A percentile compares a stretch with the other conserved stretches of the same genome.
Evolutionary conservation across 2,113 vertebrate genomes (phyloP).

Genomic region (Sander vitreus): DNA sequence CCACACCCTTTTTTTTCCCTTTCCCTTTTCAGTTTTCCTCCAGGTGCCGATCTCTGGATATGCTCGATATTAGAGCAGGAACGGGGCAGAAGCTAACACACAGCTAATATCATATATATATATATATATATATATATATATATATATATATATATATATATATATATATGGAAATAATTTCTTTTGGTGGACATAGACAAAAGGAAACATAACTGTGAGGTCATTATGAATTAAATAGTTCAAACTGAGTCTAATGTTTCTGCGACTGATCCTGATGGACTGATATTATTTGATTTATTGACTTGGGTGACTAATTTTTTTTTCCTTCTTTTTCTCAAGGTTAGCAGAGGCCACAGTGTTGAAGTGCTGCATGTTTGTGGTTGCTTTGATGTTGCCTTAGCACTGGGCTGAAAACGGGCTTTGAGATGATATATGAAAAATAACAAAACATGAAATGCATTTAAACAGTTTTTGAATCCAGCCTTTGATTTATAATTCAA

Average conservation of each 20-base stretch:
- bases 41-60: slow-evolving; percentile 79
- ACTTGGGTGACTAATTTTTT: slow-evolving; percentile 39
- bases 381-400: slow-evolving; percentile 21
- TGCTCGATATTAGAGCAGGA: slow-evolving; percentile 82
- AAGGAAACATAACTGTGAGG: slow-evolving; percentile 72
- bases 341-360: slow-evolving; percentile 67
- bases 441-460: neutral
- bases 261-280: slow-evolving; percentile 67
- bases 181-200: slow-evolving; percentile 65
- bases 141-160: too few relatives aligned
- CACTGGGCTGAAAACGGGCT: neutral
- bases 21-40: slow-evolving; percentile 70
- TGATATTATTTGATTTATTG: slow-evolving; percentile 77
- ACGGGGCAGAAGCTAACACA: slow-evolving; percentile 67
- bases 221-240: slow-evolving; percentile 83
- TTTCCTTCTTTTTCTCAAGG: slow-evolving; percentile 36
- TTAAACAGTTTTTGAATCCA: slow-evolving; percentile 27
- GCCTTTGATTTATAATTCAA: slow-evolving; percentile 60
- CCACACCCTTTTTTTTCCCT: slow-evolving; percentile 70
- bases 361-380: slow-evolving; percentile 36
- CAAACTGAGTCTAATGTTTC: slow-evolving; percentile 65
- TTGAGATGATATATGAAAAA: neutral
- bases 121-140: too few relatives aligned
- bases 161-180: slow-evolving; percentile 65
- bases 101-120: neutral